Evolutionary conservation across 92 coral and sea anemone species (phyloP).

Genomic region (Palythoa grandiflora): DNA sequence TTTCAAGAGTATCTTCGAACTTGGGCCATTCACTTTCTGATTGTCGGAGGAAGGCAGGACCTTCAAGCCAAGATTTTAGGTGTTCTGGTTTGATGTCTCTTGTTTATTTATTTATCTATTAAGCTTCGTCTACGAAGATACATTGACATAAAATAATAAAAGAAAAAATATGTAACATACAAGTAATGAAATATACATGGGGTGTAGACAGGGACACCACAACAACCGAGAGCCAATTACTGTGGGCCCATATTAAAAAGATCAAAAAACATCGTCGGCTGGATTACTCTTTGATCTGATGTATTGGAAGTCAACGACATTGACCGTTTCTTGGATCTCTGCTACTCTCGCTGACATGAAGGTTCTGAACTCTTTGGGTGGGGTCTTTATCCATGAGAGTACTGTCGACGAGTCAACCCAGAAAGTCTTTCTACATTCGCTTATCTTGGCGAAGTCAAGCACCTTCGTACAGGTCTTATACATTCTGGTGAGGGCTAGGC

Average conservation of each 20-base stretch:
- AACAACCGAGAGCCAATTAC: too few species aligned
- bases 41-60: slow-evolving; percentile 46
- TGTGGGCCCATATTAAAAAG: too few species aligned
- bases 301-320: slow-evolving; percentile 57
- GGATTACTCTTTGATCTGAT: slow-evolving; percentile 69
- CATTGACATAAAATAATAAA: too few species aligned
- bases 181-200: too few species aligned
- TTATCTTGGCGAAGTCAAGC: slow-evolving; percentile 8
- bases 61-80: slow-evolving; percentile 36
- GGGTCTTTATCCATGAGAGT: slow-evolving; percentile 68
- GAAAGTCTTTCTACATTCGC: slow-evolving; percentile 37
- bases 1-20: slow-evolving; percentile 33
- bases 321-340: slow-evolving; percentile 74
- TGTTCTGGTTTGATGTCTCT: slow-evolving; percentile 59
- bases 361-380: slow-evolving; percentile 61
- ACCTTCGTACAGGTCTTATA: slow-evolving; percentile 48
- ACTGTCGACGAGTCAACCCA: slow-evolving; percentile 76
- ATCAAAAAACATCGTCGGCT: too few species aligned
- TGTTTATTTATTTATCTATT: too few species aligned
- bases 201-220: too few species aligned
- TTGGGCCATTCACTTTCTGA: slow-evolving; percentile 59
- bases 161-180: too few species aligned
- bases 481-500: slow-evolving; percentile 72
- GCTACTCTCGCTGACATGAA: slow-evolving; percentile 70
- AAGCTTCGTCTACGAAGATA: too few species aligned